Base-by-base conservation (phyloP, 2,113 vertebrate species). In the Solea senegalensis region DNA sequence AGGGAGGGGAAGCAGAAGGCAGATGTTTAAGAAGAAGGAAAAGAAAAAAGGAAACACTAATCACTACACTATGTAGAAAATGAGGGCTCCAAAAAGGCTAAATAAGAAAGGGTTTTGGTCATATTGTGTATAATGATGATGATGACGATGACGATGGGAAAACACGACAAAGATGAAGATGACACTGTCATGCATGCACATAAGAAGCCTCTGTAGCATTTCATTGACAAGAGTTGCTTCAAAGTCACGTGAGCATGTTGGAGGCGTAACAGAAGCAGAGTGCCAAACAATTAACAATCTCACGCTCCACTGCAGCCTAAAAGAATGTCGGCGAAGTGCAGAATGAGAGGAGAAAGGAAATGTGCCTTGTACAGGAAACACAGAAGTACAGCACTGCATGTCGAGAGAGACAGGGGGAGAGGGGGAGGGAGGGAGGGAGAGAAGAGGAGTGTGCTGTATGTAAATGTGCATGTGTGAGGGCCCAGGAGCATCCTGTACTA, bases 241-340 rank as follows among this genome's bases (percentile, higher is more conserved):
- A 84, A 81, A 84, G 62, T 46, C 64, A 34, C 13, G 7, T 16
- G 56, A 46, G 49, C 48, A 27, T 48, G 49, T 55, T 3, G 1
- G 69, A 57, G 69, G 69, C 5, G n/a, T 67, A 49, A 41, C 40
- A 61, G 45, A 71, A 11, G 66, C 56, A 52, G 64, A 46, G 27
- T 51, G 78, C 70, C 62, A 77, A 48, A 58, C 48, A 60, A 65
- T 71, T 21, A 60, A 71, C 46, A 57, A 62, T 58, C 53, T 27
- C 14, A 27, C 59, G 48, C 65, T 80, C 7, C 8, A 56, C 53
- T 62, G 46, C 57, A 27, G 39, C 9, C 34, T 34, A 6, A 65
- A 72, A 15, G 4, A 7, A 48, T 54, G 65, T 61, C 46, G 44
- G 55, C 28, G 44, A 14, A 41, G 34, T 27, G 46, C 34, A 65